A percentile compares a stretch with the other conserved stretches of the same genome.
Conservation (phyloP, 2,113 vertebrate species). For the Mugil cephalus region DNA sequence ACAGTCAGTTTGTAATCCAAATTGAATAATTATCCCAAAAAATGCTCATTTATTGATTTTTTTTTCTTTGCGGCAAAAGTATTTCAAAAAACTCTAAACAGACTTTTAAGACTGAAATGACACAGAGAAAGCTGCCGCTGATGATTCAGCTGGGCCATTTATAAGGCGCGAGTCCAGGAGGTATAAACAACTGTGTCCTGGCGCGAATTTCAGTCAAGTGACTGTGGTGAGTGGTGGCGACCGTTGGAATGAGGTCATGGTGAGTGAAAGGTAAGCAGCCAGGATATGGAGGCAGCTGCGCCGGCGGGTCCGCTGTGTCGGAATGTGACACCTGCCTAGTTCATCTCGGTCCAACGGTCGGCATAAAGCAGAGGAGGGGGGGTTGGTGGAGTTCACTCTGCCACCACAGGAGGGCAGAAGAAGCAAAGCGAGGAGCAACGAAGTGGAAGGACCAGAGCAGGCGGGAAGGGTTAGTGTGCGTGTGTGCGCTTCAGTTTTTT, state of each 20-base stretch:
- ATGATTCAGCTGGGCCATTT: slow-evolving; percentile 30
- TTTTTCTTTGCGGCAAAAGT: not conserved
- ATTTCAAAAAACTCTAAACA: slow-evolving; percentile 36
- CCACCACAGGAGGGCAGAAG: slow-evolving; percentile 58
- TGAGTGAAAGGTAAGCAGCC: slow-evolving; percentile 22
- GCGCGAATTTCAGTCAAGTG: slow-evolving; percentile 1
- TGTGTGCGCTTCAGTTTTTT: slow-evolving; percentile 16
- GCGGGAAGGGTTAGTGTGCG: not conserved
- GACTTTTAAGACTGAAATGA: slow-evolving; percentile 8
- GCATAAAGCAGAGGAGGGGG: slow-evolving; percentile 43
- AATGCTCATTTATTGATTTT: not conserved
- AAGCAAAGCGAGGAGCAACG: slow-evolving; percentile 10
- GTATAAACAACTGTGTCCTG: slow-evolving; percentile 43
- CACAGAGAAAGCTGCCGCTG: not conserved
- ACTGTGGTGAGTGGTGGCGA: slow-evolving; percentile 8
- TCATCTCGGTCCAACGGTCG: slow-evolving; percentile 68
- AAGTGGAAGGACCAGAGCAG: not conserved
- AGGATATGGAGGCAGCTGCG: slow-evolving; percentile 19
- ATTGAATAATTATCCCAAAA: slow-evolving; percentile 2
- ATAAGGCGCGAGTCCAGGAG: not conserved
- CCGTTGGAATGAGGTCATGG: slow-evolving; percentile 30
- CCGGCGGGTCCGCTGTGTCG: not conserved
- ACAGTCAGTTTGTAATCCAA: slow-evolving; percentile 19
- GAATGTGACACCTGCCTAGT: slow-evolving; percentile 61
- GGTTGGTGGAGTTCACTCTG: slow-evolving; percentile 46